Conservation (phyloP, 2,113 vertebrate genomes). For the Phyllostomus discolor region DNA sequence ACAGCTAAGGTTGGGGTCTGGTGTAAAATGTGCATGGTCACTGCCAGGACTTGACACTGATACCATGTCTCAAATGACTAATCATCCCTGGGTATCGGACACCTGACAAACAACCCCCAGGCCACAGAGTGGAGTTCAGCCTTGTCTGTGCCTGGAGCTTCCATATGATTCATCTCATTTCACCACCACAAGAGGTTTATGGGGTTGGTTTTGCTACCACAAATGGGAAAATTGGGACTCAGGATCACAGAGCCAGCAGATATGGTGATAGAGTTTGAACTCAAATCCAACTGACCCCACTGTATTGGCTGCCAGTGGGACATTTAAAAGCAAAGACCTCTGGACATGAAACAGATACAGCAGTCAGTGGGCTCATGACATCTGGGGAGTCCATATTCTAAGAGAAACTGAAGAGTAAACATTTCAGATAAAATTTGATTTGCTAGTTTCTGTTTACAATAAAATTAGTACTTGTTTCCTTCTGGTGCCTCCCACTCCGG, state of each 20-base stretch:
- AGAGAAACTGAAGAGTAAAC: not conserved
- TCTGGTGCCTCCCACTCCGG: not conserved
- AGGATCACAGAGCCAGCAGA: not conserved
- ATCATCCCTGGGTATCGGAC: not conserved
- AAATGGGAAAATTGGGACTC: not conserved
- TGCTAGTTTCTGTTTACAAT: not conserved
- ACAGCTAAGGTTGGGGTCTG: not conserved
- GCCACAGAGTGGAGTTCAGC: not conserved
- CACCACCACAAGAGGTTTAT: not conserved
- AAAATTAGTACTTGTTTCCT: not conserved
- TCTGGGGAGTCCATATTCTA: not conserved
- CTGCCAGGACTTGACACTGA: not conserved
- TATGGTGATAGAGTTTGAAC: not conserved
- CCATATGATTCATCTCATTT: not conserved
- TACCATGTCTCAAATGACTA: not conserved
- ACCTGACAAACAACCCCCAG: not conserved
- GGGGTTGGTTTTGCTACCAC: not conserved
- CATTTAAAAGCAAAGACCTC: not conserved
- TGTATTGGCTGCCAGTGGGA: not conserved
- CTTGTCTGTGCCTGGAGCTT: not conserved
- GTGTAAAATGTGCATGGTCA: not conserved
- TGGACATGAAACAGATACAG: not conserved
- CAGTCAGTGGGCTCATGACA: not conserved
- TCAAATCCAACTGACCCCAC: not conserved
- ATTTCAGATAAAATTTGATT: conserved; percentile 23